A percentile compares a stretch with the other conserved stretches of the same genome.
These are phyloP conservation scores for Acanthosepion pharaonis DNA, from an alignment of 2,888 invertebrate species.

Conservation along the genomic window DNA sequence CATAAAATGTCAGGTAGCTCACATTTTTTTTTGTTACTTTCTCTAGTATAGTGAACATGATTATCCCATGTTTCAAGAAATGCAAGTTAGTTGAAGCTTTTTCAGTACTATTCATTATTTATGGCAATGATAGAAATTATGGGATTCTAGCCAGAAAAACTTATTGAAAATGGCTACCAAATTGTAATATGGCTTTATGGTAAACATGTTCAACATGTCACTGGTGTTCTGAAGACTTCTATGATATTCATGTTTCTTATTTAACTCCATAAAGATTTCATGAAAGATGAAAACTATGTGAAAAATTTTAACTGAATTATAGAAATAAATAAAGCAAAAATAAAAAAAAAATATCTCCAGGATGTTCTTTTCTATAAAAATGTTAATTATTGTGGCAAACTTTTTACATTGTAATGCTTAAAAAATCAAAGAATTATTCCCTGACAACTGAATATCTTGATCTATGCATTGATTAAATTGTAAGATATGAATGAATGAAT, in stretches of 20 bases:
- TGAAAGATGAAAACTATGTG: neutral
- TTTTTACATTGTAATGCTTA: neutral
- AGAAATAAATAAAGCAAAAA: neutral
- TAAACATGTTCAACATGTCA: neutral
- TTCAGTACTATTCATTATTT: neutral
- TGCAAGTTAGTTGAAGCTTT: neutral
- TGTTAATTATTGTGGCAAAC: neutral
- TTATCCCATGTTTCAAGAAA: neutral
- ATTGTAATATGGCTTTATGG: neutral
- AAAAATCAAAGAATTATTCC: neutral
- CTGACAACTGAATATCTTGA: neutral
- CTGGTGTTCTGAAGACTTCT: neutral
- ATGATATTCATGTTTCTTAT: neutral
- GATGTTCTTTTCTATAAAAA: neutral
- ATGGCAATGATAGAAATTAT: neutral
- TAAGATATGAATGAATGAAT: too few species aligned
- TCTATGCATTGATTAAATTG: too few species aligned
- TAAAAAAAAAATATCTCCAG: neutral
- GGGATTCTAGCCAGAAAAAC: neutral
- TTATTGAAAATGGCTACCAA: neutral
- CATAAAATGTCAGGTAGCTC: neutral
- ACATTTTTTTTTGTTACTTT: neutral
- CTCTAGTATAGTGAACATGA: neutral
- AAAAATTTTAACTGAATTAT: too few species aligned
- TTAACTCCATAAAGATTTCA: neutral